phyloP scores from a whole-genome alignment of 1,140 invertebrate species.

The Coptotermes formosanus region DNA sequence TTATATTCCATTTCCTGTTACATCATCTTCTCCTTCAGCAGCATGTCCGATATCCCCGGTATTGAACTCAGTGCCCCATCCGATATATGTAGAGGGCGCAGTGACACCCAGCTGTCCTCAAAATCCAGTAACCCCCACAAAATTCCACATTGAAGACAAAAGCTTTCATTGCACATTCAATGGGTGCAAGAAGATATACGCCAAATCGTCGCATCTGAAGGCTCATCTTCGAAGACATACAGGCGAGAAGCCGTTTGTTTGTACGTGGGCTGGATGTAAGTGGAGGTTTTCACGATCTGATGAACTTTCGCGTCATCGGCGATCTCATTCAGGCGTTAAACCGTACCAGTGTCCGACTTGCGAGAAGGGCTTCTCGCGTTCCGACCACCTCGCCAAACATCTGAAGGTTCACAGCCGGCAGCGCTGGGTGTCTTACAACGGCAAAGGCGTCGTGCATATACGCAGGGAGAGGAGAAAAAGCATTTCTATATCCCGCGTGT shows the following conservation, averaged over 20 bases:
- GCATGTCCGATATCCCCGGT: not conserved
- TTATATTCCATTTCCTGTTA: too few relatives aligned
- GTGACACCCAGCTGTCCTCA: slow-evolving; percentile 27
- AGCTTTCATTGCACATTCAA: slow-evolving; percentile 56
- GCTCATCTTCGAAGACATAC: slow-evolving; percentile 90
- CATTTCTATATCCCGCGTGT: not conserved
- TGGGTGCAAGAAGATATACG: slow-evolving; percentile 67
- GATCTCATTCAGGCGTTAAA: slow-evolving; percentile 81
- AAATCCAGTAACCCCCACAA: slow-evolving; percentile 46
- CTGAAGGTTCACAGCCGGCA: slow-evolving; percentile 69
- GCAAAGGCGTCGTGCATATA: not conserved
- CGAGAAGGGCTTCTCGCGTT: slow-evolving; percentile 81
- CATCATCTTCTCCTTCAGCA: too few relatives aligned
- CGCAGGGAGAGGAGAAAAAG: not conserved
- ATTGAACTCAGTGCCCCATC: not conserved
- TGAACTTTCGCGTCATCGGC: slow-evolving; percentile 79
- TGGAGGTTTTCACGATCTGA: slow-evolving; percentile 95
- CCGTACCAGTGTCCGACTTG: slow-evolving; percentile 84
- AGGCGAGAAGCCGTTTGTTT: slow-evolving; percentile 91
- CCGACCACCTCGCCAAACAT: slow-evolving; percentile 89
- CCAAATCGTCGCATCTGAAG: slow-evolving; percentile 91
- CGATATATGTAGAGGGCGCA: not conserved
- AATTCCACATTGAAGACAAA: slow-evolving; percentile 12
- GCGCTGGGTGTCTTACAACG: slow-evolving; percentile 18
- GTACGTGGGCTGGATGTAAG: slow-evolving; percentile 86